Percentiles rank a stretch among this genome's conserved stretches.
Conservation (phyloP, 2,888 invertebrate genomes). For the Achlya flavicornis region DNA sequence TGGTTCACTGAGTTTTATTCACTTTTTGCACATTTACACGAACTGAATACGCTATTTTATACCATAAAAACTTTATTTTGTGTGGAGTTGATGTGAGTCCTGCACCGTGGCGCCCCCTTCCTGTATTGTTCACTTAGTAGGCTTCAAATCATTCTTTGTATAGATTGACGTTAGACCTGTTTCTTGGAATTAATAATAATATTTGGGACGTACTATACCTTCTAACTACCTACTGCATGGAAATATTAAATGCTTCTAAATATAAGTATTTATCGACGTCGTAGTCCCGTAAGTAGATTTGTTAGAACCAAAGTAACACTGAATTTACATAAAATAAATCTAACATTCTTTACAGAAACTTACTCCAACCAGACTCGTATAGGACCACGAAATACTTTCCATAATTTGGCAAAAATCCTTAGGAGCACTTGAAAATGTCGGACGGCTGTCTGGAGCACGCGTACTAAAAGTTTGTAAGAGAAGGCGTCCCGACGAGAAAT, state of each 20-base stretch:
- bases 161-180: conserved; percentile 1
- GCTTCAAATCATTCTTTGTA: conserved; percentile 25
- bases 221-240: too few species aligned
- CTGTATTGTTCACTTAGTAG: conserved; percentile 19
- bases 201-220: background rate
- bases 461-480: conserved; percentile 66
- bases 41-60: too few species aligned
- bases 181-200: background rate
- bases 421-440: conserved; percentile 57
- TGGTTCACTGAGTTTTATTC: too few species aligned
- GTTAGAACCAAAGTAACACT: background rate
- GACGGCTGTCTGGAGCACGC: conserved; percentile 65
- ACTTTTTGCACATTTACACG: too few species aligned
- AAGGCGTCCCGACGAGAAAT: conserved; percentile 65
- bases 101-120: too few species aligned
- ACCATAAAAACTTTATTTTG: too few species aligned
- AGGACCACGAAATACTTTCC: conserved; percentile 34
- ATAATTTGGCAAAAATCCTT: conserved; percentile 62
- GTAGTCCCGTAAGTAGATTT: too few species aligned
- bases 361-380: background rate
- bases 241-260: too few species aligned
- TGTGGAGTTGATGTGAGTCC: too few species aligned
- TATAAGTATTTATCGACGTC: too few species aligned
- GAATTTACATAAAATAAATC: background rate
- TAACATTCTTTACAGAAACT: background rate